Conservation (phyloP, 2,888 invertebrate species). For the Cylloceria caligata region DNA sequence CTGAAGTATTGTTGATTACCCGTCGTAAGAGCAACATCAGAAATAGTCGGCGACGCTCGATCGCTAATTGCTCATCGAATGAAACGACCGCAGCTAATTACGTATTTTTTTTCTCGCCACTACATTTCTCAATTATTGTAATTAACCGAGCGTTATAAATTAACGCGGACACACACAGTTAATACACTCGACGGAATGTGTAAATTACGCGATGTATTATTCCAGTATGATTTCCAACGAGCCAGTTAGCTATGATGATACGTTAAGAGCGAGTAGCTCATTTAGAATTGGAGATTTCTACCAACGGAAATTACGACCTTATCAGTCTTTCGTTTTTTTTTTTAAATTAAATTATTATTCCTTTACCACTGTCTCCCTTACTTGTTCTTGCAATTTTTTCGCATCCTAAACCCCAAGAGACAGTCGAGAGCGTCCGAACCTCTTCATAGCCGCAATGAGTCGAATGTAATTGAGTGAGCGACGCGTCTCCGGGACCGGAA, state of each 20-base stretch:
- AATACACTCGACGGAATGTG: slow-evolving; percentile 2
- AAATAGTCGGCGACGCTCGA: slow-evolving; percentile 33
- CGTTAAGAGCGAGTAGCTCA: slow-evolving; percentile 11
- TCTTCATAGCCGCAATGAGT: slow-evolving; percentile 11
- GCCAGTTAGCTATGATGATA: slow-evolving; percentile 13
- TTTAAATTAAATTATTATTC: too few species aligned
- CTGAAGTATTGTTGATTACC: slow-evolving; percentile 69
- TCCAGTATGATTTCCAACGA: slow-evolving; percentile 45
- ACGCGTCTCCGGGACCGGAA: slow-evolving; percentile 78
- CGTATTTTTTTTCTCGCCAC: background rate
- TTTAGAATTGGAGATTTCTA: slow-evolving; percentile 52
- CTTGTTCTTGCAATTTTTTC: slow-evolving; percentile 35
- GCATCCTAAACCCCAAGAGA: slow-evolving; percentile 27
- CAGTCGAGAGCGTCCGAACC: background rate
- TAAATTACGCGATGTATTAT: background rate
- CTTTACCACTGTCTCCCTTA: background rate
- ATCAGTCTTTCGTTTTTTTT: slow-evolving; percentile 10
- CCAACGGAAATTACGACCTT: slow-evolving; percentile 31
- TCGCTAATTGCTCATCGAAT: slow-evolving; percentile 49
- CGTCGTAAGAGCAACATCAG: slow-evolving; percentile 54
- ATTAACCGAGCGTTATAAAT: slow-evolving; percentile 73
- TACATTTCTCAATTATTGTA: slow-evolving; percentile 74
- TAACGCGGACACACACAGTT: slow-evolving; percentile 49
- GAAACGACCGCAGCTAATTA: slow-evolving; percentile 27
- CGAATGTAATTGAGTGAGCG: slow-evolving; percentile 53